A percentile compares a stretch with the other conserved stretches of the same genome.
Conservation (phyloP, 2,888 invertebrate genomes). For the Abrostola triplasia region DNA sequence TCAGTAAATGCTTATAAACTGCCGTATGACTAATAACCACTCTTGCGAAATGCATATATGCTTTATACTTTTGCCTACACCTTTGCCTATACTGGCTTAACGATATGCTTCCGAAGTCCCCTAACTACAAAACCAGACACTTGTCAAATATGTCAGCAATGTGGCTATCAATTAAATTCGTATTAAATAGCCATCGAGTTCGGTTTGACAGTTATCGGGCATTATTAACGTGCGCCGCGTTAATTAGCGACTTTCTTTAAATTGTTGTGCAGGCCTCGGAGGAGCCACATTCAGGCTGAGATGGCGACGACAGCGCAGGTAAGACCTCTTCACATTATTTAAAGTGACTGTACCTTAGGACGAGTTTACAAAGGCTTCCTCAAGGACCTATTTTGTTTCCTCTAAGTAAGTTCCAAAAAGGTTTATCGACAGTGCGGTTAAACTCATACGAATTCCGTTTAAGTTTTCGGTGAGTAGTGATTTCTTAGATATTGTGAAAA, state of each 20-base stretch:
- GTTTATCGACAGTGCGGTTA: too few species aligned
- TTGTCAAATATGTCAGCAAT: conserved; percentile 24
- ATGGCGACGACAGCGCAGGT: conserved; percentile 40
- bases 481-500: too few species aligned
- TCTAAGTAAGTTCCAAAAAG: too few species aligned
- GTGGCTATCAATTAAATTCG: conserved; percentile 23
- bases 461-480: too few species aligned
- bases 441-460: too few species aligned
- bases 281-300: conserved; percentile 11
- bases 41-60: too few species aligned
- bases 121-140: conserved; percentile 13
- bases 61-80: too few species aligned
- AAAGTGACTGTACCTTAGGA: too few species aligned
- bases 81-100: not conserved
- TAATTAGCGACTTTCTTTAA: conserved; percentile 36
- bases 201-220: conserved; percentile 20
- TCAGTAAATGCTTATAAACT: too few species aligned
- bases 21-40: too few species aligned
- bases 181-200: conserved; percentile 34
- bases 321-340: not conserved
- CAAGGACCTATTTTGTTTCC: too few species aligned
- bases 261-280: conserved; percentile 8
- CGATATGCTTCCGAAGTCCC: not conserved
- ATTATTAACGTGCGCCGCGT: conserved; percentile 2
- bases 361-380: too few species aligned